Base-by-base conservation (phyloP, 2,888 invertebrate species). In the Steinernema carpocapsae region DNA sequence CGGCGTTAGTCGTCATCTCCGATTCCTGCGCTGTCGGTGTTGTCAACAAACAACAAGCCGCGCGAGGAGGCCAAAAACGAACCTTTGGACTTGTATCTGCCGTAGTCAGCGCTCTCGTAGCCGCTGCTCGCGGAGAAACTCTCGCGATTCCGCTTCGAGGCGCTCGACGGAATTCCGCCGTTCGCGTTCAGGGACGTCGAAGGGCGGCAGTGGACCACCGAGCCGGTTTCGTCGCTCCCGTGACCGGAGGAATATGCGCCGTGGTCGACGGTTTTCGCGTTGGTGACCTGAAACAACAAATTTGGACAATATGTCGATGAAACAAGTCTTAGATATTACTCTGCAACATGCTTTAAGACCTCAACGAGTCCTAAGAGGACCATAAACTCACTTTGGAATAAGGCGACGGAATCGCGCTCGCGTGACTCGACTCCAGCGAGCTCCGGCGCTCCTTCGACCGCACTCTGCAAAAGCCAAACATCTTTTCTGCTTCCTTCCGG, bases 91-190 rank as follows among this genome's bases (percentile, higher is more conserved):
- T 46, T 73, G 45, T 74, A 75, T 45, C 71, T 45, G 10, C 72
- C 74, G 43, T 75, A 75, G 37, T 75, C 75, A 14, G 74, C 82
- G 84, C 94, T 94, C 87, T 95, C 95, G 86, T 94, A 95, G 0
- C 95, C 95, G 71, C 91, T 91, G 85, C 93, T 94, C 88, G 84
- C 78, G 79, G 86, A 76, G 73, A 84, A 82, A 74, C 86, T 73
- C 70, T 82, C 79, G 10, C 76, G 76, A 45, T 74, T 78, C 64
- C 78, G 76, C 26, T 76, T 72, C 7, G 78, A 70, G 7, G 80
- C 77, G 72, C 74, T 78, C 22, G 77, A 76, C 76, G 80, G 79
- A 42, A 77, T 74, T 19, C 74, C 72, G 19, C 75, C 76, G 73
- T 51, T 74, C 24, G 64, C 72, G 29, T 74, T 71, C n/a, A 14